phyloP scores from a whole-genome alignment of 2,113 vertebrate genomes.

The Ictalurus punctatus region DNA sequence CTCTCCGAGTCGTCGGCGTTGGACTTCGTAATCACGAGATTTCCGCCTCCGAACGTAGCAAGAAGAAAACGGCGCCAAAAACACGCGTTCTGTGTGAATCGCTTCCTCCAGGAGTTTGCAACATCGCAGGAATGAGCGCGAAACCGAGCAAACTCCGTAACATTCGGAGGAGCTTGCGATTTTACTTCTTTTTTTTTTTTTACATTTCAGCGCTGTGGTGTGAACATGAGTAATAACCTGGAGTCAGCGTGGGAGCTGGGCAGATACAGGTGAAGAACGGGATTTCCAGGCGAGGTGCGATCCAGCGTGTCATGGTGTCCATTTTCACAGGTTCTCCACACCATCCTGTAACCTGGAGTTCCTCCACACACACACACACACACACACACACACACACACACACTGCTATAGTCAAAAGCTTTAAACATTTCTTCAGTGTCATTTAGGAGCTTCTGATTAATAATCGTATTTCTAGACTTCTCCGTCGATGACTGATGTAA shows the following conservation, averaged over 20 bases:
- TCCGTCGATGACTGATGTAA: not conserved
- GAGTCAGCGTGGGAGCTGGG: slow-evolving; percentile 43
- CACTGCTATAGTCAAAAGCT: not conserved
- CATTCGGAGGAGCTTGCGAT: no score
- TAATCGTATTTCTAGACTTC: not conserved
- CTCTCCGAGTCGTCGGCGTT: no score
- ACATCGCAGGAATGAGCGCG: no score
- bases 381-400: slow-evolving; percentile 5
- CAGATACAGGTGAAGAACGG: slow-evolving; percentile 67
- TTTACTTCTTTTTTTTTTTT: no score
- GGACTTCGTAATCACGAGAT: not conserved
- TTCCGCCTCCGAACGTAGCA: not conserved
- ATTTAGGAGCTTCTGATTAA: not conserved
- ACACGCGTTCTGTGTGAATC: no score
- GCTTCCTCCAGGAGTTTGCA: no score
- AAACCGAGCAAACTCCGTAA: no score
- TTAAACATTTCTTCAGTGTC: not conserved
- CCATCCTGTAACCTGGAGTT: slow-evolving; percentile 11
- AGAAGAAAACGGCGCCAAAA: not conserved
- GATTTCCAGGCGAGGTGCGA: slow-evolving; percentile 6
- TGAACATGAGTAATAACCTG: not conserved
- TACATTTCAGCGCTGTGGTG: no score
- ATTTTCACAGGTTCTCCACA: slow-evolving; percentile 30
- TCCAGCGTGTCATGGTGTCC: not conserved
- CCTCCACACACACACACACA: slow-evolving; percentile 20